Evolutionary conservation across 2,888 invertebrate species (phyloP).

Genomic region (Cosmorhoe ocellata): DNA sequence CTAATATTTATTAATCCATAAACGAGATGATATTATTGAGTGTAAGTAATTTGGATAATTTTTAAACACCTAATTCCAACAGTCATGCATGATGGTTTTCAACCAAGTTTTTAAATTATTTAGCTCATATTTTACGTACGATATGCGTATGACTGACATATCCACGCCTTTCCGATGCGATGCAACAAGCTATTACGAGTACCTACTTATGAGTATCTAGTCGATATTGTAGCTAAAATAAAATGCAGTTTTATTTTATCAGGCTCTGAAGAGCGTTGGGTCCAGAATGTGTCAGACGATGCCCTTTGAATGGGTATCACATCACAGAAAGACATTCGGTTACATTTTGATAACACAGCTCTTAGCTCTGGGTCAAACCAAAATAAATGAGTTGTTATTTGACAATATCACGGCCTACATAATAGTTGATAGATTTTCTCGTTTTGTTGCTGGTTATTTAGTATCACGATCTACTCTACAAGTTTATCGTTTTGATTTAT

Average conservation of each 20-base stretch:
- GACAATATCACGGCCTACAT: slow-evolving; percentile 70
- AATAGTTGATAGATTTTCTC: slow-evolving; percentile 33
- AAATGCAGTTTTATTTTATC: neutral
- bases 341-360: neutral
- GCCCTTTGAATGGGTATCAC: neutral
- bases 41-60: too few species aligned
- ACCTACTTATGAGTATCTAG: neutral
- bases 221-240: neutral
- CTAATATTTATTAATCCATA: too few species aligned
- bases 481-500: slow-evolving; percentile 51
- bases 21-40: too few species aligned
- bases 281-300: neutral
- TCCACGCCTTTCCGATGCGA: slow-evolving; percentile 20
- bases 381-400: slow-evolving; percentile 19
- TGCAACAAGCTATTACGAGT: slow-evolving; percentile 5
- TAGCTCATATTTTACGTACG: neutral
- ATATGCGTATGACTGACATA: slow-evolving; percentile 39
- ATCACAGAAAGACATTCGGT: too few species aligned
- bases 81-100: too few species aligned
- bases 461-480: slow-evolving; percentile 24
- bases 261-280: neutral
- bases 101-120: neutral
- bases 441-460: slow-evolving; percentile 23
- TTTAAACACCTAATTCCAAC: too few species aligned
- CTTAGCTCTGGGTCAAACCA: slow-evolving; percentile 9